Base-by-base conservation (phyloP, 2,888 invertebrate genomes). In the Papilio protenor region DNA sequence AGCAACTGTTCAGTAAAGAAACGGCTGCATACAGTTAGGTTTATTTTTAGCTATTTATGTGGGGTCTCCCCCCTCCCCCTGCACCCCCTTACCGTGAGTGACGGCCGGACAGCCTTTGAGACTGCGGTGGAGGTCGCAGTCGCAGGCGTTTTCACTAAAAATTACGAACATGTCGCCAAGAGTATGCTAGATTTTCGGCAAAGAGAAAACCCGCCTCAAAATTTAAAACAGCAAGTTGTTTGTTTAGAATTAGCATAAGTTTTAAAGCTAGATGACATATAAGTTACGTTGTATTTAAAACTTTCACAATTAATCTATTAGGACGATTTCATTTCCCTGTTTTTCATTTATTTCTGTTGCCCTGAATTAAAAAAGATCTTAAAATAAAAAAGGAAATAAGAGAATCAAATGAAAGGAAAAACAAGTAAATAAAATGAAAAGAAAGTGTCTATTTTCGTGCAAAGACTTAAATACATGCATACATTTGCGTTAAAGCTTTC, bases 1-100 rank as follows among this genome's bases (percentile, higher is more conserved):
- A 93, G 93, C 90, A 87, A 89, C 87, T 87, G 87, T 86, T 85
- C 84, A 52, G 89, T 90, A 92, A 93, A 93, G 93, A 92, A 92
- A 90, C 89, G 89, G 84, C 85, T 87, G 89, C 90, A 88, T 87
- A 87, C 89, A 86, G 81, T 83, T 82, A 84, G 84, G 86, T 90
- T 89, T 91, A 90, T 92, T 91, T 92, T 90, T 90, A 89, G 88
- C 86, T 89, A 87, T 89, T 91, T 90, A 90, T 87, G 83, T 81
- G 81, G 79, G 83, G 81, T 23, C 57, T 59, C 57, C 57, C 57
- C 57, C 21, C 57, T 23, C 80, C 69, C 79, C 81, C 81, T 10
- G 73, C 27, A 59, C 69, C 69, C 57, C 27, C n/a, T 21, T 73
- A 79, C 81, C 80, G 81, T 87, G 89, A 88, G 82, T 88, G 89